Percentiles rank a stretch among this genome's conserved stretches.
Conservation (phyloP, 2,113 vertebrate genomes). For the Ceyx margarethae region DNA sequence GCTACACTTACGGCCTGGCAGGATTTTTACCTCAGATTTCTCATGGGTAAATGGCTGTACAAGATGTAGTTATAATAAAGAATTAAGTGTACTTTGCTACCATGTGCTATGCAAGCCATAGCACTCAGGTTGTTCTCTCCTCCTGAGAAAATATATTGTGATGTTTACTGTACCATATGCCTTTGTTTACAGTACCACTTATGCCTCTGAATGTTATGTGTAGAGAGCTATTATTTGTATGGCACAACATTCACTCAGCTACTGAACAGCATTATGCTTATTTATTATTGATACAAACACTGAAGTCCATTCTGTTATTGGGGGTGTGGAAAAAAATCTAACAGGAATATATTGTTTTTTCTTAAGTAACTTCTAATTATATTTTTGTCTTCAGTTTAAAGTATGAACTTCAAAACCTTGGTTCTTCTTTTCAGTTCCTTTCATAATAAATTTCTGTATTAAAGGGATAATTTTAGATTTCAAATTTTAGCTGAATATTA, state of each 20-base stretch:
- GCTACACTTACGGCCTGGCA: neutral
- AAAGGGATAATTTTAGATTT: constrained; percentile 47
- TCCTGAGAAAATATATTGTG: neutral
- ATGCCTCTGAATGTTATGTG: neutral
- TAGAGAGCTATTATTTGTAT: neutral
- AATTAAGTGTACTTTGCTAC: neutral
- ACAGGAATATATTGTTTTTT: neutral
- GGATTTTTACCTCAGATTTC: neutral
- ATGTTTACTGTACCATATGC: neutral
- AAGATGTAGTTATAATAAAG: neutral
- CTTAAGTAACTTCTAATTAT: neutral
- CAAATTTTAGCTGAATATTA: constrained; percentile 37
- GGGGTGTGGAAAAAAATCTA: neutral
- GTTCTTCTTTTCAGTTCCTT: neutral
- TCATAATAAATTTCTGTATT: constrained; percentile 46
- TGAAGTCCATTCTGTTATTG: neutral
- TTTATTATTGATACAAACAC: neutral
- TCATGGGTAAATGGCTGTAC: neutral
- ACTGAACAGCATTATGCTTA: neutral
- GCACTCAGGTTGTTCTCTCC: neutral
- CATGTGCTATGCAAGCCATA: neutral
- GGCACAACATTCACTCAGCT: neutral
- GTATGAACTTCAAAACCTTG: neutral
- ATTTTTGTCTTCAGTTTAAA: neutral
- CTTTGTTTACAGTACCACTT: neutral